These are phyloP conservation scores for Prionailurus bengalensis DNA, from an alignment of 2,113 vertebrate genomes.

Conservation along the genomic window DNA sequence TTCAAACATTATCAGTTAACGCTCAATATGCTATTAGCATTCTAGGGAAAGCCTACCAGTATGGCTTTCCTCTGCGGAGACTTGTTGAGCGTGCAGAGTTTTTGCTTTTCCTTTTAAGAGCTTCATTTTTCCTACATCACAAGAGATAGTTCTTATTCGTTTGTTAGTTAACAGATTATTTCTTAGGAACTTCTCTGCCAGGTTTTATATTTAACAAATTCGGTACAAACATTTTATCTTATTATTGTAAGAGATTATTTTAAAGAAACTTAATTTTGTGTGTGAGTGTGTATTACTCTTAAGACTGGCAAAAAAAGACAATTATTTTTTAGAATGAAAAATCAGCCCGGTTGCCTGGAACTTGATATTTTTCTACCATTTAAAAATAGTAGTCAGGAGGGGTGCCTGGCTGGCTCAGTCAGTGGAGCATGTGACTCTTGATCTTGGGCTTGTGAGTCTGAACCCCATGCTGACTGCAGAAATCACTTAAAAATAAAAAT, in stretches of 20 bases:
- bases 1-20: not conserved
- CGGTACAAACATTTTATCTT: not conserved
- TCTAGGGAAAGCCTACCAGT: not conserved
- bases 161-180: not conserved
- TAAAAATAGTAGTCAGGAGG: not conserved
- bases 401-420: not conserved
- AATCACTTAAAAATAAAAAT: not conserved
- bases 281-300: not conserved
- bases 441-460: not conserved
- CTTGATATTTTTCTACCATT: conserved; percentile 12
- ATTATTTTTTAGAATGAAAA: conserved; percentile 1
- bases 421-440: not conserved
- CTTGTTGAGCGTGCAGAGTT: not conserved
- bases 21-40: not conserved
- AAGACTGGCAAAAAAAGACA: not conserved
- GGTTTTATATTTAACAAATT: conserved; percentile 1
- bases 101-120: conserved; percentile 17
- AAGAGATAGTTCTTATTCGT: not conserved
- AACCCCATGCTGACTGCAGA: not conserved
- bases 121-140: not conserved
- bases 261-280: not conserved
- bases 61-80: not conserved
- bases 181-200: conserved; percentile 18
- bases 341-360: not conserved
- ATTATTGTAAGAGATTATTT: conserved; percentile 19